Percentiles rank a stretch among this genome's conserved stretches.
These are phyloP conservation scores for Eulithis testata DNA, from an alignment of 2,888 invertebrate genomes.

Conservation along the genomic window DNA sequence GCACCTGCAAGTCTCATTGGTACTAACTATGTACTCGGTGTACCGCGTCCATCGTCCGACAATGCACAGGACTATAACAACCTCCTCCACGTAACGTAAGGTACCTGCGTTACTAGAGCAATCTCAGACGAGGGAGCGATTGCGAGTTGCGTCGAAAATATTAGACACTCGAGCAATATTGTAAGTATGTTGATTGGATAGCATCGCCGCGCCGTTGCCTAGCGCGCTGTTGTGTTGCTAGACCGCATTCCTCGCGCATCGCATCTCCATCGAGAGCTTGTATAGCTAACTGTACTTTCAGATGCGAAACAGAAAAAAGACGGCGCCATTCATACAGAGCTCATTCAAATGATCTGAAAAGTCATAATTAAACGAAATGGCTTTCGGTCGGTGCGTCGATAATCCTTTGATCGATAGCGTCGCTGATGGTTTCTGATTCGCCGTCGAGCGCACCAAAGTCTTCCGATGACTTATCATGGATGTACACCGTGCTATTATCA, in stretches of 20 bases:
- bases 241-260: conserved; percentile 38
- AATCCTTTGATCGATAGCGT: conserved; percentile 25
- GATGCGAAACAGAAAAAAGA: conserved; percentile 37
- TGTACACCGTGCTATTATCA: conserved; percentile 1
- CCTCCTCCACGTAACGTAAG: neutral
- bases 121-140: conserved; percentile 18
- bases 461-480: conserved; percentile 9
- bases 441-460: conserved; percentile 20
- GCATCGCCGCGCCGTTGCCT: neutral
- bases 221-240: neutral
- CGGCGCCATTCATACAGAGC: conserved; percentile 35
- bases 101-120: neutral
- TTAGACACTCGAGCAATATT: conserved; percentile 18
- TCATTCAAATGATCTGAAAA: conserved; percentile 31
- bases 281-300: conserved; percentile 30
- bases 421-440: conserved; percentile 22
- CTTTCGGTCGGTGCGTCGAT: conserved; percentile 7
- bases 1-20: too few relatives aligned
- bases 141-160: conserved; percentile 12
- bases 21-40: too few relatives aligned
- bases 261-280: conserved; percentile 25
- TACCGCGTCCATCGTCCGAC: too few relatives aligned
- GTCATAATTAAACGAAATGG: conserved; percentile 17
- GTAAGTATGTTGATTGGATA: conserved; percentile 6
- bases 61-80: conserved; percentile 1